Evolutionary conservation across 2,113 vertebrate genomes (phyloP), one percentile per base, ranked within the genome.

Genomic region (Zeus faber): DNA sequence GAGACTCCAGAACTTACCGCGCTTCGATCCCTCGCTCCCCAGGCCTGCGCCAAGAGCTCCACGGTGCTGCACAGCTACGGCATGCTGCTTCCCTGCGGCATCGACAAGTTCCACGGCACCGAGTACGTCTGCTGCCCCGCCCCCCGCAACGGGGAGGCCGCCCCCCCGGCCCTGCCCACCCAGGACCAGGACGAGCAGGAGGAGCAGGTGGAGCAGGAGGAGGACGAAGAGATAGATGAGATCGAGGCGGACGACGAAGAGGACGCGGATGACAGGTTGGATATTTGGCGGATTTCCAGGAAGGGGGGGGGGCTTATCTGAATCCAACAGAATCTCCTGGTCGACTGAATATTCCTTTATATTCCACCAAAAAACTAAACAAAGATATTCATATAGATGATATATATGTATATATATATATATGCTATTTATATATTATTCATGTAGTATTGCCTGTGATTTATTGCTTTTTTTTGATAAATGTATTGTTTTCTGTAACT

Each of bases 121-220:
- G 95, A 98, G 24, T 98, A 96, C 0, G 96, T 98, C 0, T 99
- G 97, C 80, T 99, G 97, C 74, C 95, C 95, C 14, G 78, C 89
- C 49, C 81, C 89, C 0, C 94, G 86, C 56, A 47, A 76, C 0
- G 81, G 83, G 16, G 91, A 91, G 24, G 26, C 87, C 70, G 53
- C 57, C 2, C 87, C 88, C 24, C 53, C 79, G 3, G 27, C 83
- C 35, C 54, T 58, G 25, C 66, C 67, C 17, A 76, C 83, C 49
- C 88, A 90, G 69, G 93, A 95, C 47, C 89, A 92, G 0, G 91
- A 84, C 0, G 81, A 87, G 0, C 87, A 91, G 0, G 87, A 85
- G 0, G 90, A 91, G 0, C 89, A 90, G 1, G 91, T 94, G 1
- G 3, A 84, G 8, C 82, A 87, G 39, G 46, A 48, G 25, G 72